Evolutionary conservation across 2,888 invertebrate genomes (phyloP), one percentile per base, ranked within the genome.

Genomic region (Xestia xanthographa): DNA sequence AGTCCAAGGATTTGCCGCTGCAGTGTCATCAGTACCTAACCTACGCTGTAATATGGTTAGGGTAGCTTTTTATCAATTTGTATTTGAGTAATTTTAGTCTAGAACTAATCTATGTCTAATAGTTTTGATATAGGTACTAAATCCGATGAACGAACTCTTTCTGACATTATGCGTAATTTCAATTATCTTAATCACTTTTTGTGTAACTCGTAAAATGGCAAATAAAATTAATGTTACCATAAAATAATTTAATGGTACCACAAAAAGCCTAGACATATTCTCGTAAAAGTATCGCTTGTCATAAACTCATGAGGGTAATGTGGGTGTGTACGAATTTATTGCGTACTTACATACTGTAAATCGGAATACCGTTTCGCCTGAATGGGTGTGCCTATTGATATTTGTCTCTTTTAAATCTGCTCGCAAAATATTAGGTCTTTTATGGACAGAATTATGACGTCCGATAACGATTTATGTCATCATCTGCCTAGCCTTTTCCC

Each of bases 271-370:
- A 26, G 34, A 41, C 34, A 34, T 41, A 41, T 41, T 1, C 41
- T 41, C 41, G 41, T 20, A 60, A 60, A 14, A n/a, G 38, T 67
- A 50, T 34, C 17, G 66, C 45, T 75, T 80, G 45, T 50, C 70
- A 81, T 75, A 75, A 70, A 75, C 45, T 66, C 66, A 20, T 80
- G 53, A 14, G 76, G 70, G 76, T 70, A 74, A 76, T 70, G 41
- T 70, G 62, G 56, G 53, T 34, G 58, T 63, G 43, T 50, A 45
- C 12, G 5, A 65, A 65, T 70, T 81, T 71, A 80, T 76, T 17
- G 41, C 63, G n/a, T 41, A 41, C 63, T 4, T 14, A n/a, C n/a
- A n/a, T n/a, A 56, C 53, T 58, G 1, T 72, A 48, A n/a, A 63
- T 29, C 29, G 22, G 14, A 58, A 67, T 63, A 50, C 17, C 22